phyloP scores from a whole-genome alignment of 2,888 invertebrate species.

The Phasia obesa region DNA sequence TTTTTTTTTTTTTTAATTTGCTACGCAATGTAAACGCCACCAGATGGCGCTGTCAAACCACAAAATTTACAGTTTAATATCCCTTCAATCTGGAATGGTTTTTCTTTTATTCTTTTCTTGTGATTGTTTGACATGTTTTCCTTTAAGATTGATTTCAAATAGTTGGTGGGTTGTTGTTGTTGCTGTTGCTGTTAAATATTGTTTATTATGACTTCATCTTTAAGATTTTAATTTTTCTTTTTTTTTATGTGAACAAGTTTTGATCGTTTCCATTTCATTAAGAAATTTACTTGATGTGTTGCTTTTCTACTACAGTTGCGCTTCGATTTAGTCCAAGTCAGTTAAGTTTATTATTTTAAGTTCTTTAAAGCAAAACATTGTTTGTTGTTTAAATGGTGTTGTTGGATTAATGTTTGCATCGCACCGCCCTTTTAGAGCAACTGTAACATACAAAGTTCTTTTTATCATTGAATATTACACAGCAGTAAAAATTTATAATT shows the following conservation, averaged over 20 bases:
- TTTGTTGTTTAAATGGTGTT: conserved; percentile 19
- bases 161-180: neutral
- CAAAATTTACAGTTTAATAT: conserved; percentile 51
- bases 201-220: conserved; percentile 58
- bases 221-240: conserved; percentile 14
- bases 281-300: conserved; percentile 40
- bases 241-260: conserved; percentile 10
- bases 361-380: conserved; percentile 53
- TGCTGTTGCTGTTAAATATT: conserved; percentile 33
- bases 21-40: conserved; percentile 60
- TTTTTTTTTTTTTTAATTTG: conserved; percentile 11
- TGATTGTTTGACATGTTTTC: conserved; percentile 20
- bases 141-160: conserved; percentile 56
- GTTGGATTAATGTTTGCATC: conserved; percentile 36
- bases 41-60: conserved; percentile 68
- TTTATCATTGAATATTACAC: too few relatives aligned
- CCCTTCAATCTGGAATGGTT: neutral
- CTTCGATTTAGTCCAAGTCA: conserved; percentile 8
- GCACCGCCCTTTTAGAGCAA: too few relatives aligned
- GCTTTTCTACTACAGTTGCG: conserved; percentile 23
- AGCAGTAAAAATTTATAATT: too few relatives aligned
- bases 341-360: conserved; percentile 59
- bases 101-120: neutral
- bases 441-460: too few relatives aligned
- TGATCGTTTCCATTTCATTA: conserved; percentile 29